Evolutionary conservation across 2,797 vertebrate species (phyloP).

Genomic region (Phoxinus dragarum): DNA sequence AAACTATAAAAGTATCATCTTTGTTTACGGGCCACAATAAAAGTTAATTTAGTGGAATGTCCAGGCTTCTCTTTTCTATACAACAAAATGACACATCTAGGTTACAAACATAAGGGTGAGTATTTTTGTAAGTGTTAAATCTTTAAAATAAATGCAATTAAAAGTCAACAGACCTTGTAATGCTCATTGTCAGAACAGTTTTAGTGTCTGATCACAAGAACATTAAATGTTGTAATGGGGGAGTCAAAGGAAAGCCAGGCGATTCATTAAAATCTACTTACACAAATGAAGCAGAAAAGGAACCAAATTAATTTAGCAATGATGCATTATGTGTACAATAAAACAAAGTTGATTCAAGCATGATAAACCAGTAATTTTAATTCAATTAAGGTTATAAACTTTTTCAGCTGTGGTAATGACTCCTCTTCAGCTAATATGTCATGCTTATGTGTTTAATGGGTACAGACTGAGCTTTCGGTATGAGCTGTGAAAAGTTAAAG

Average conservation of each 20-base stretch:
- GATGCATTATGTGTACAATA: constrained; percentile 9
- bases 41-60: not conserved
- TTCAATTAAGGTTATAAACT: not conserved
- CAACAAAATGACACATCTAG: not conserved
- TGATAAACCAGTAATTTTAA: constrained; percentile 11
- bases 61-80: not conserved
- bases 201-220: constrained; percentile 10
- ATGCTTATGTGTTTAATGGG: not conserved
- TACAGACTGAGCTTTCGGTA: not conserved
- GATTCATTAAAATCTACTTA: constrained; percentile 17
- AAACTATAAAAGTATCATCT: not conserved
- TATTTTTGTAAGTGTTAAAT: not conserved
- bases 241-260: not conserved
- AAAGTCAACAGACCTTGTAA: constrained; percentile 21
- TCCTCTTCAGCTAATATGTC: not conserved
- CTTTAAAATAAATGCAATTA: constrained; percentile 5
- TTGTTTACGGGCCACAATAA: not conserved
- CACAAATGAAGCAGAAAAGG: constrained; percentile 19
- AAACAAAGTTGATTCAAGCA: constrained; percentile 21
- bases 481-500: not conserved
- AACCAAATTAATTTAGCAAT: not conserved
- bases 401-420: not conserved
- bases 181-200: constrained; percentile 3
- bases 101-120: not conserved
- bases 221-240: not conserved